A percentile compares a stretch with the other conserved stretches of the same genome.
Conservation (phyloP, 1,140 invertebrate genomes). For the Bombus picipes region DNA sequence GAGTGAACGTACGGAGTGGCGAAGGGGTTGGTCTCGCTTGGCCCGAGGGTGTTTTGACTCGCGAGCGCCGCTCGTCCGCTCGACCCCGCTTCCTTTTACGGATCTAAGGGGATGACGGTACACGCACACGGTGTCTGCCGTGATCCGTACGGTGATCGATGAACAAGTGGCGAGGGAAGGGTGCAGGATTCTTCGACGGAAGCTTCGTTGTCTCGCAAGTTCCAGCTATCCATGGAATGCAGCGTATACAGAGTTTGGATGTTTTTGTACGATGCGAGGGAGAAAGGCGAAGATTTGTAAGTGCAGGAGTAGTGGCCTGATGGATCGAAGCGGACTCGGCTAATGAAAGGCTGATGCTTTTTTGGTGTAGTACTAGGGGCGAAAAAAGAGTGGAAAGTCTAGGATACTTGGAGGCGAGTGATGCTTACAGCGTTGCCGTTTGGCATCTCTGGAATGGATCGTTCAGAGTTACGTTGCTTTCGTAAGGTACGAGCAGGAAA, state of each 20-base stretch:
- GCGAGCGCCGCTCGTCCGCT: not conserved
- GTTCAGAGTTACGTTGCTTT: no score
- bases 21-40: slow-evolving; percentile 18
- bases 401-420: no score
- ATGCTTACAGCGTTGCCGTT: no score
- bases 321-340: no score
- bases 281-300: not conserved
- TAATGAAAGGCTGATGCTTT: no score
- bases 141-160: slow-evolving; percentile 8
- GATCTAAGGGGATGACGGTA: not conserved
- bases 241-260: not conserved
- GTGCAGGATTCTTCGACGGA: not conserved
- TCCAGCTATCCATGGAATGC: no score
- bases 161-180: not conserved
- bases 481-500: no score
- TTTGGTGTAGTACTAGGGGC: no score
- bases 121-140: not conserved
- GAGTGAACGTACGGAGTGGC: not conserved
- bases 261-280: not conserved
- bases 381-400: no score
- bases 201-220: not conserved
- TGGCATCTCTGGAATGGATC: no score
- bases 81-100: not conserved
- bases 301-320: not conserved
- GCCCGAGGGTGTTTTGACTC: slow-evolving; percentile 61